Conservation (phyloP, 2,888 invertebrate genomes). For the Cheiracanthium punctorium region DNA sequence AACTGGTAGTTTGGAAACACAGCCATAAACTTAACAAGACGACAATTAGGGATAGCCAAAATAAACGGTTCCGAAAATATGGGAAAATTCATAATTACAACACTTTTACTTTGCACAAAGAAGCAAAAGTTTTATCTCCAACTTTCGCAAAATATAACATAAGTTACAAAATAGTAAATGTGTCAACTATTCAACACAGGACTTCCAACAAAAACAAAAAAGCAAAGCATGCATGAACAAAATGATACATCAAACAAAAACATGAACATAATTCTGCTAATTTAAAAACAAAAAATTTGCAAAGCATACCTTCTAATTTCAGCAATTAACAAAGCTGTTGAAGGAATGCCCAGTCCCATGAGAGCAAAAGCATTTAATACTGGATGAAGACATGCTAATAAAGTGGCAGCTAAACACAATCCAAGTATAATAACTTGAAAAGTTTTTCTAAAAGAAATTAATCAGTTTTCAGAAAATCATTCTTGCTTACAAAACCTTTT, state of each 20-base stretch:
- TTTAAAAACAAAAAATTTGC: not conserved
- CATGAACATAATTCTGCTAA: not conserved
- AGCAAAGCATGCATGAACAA: not conserved
- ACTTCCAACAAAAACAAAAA: not conserved
- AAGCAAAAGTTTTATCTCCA: too few species aligned
- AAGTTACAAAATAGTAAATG: not conserved
- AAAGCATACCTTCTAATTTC: conserved; percentile 82
- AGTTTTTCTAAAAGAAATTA: conserved; percentile 79
- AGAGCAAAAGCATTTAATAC: conserved; percentile 88
- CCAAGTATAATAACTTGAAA: conserved; percentile 81
- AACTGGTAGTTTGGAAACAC: too few species aligned
- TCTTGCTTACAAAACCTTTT: too few species aligned
- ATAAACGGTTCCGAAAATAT: too few species aligned
- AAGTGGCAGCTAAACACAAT: conserved; percentile 82
- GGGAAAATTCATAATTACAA: too few species aligned
- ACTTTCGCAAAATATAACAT: not conserved
- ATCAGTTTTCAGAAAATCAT: not conserved
- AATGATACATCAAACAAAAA: not conserved
- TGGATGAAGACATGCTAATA: conserved; percentile 84
- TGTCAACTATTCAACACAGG: not conserved
- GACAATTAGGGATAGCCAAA: too few species aligned
- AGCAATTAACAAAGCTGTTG: conserved; percentile 81
- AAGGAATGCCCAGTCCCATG: conserved; percentile 84
- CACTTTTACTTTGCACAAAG: too few species aligned
- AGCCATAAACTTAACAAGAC: too few species aligned